Conservation (phyloP, 2,113 vertebrate species). For the Electrona antarctica region DNA sequence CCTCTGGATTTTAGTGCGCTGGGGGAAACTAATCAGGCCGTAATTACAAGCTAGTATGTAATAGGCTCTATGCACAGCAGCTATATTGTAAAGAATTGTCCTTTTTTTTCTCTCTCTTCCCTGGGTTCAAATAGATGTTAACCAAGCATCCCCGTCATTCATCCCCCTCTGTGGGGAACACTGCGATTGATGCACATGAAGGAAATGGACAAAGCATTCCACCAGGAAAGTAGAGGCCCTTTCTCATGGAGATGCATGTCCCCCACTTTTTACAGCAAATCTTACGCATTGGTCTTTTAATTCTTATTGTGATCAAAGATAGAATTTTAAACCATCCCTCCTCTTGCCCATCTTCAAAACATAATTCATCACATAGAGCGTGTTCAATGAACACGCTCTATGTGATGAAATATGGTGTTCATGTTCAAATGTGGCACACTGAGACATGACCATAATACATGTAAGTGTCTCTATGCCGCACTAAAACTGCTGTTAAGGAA, state of each 20-base stretch:
- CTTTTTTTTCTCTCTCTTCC: too few relatives aligned
- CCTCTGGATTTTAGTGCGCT: too few relatives aligned
- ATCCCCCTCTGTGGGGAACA: conserved; percentile 8
- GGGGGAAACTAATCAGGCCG: too few relatives aligned
- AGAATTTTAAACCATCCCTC: neutral
- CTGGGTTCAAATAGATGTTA: conserved; percentile 42
- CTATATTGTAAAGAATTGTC: too few relatives aligned
- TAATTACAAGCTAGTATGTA: too few relatives aligned
- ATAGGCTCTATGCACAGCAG: too few relatives aligned
- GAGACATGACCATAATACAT: neutral
- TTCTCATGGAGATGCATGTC: conserved; percentile 62
- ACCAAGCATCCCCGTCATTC: conserved; percentile 1
- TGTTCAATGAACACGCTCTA: too few relatives aligned
- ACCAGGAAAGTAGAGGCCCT: conserved; percentile 17
- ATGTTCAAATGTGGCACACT: neutral
- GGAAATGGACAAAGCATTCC: conserved; percentile 42
- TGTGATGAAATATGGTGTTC: too few relatives aligned
- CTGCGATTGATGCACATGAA: neutral
- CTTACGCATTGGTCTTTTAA: conserved; percentile 35
- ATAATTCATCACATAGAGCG: neutral
- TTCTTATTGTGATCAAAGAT: conserved; percentile 36
- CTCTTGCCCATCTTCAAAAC: neutral
- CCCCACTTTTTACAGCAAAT: conserved; percentile 48
- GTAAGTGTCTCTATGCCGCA: neutral
- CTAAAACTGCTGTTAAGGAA: conserved; percentile 8